Conservation (phyloP, 2,888 invertebrate species). For the Lithophane semibrunnea region DNA sequence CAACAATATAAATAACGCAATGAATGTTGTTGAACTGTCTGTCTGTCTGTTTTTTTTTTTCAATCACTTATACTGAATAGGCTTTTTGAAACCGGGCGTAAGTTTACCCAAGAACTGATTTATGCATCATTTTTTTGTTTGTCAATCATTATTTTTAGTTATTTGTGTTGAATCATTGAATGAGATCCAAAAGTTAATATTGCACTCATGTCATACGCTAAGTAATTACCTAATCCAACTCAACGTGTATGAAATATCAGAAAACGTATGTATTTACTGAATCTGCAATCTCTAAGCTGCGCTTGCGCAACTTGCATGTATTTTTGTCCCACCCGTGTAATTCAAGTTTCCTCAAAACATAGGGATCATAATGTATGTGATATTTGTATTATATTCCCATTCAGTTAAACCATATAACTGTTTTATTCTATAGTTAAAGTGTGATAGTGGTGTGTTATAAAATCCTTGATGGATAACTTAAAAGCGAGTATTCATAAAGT, state of each 20-base stretch:
- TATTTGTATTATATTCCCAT: constrained; percentile 52
- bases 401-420: constrained; percentile 8
- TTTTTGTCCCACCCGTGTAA: constrained; percentile 30
- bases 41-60: too few relatives aligned
- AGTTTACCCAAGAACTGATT: constrained; percentile 50
- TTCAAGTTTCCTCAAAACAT: constrained; percentile 12
- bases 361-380: constrained; percentile 55
- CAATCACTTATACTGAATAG: neutral
- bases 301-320: constrained; percentile 16
- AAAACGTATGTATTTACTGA: neutral
- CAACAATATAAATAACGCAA: too few relatives aligned
- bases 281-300: constrained; percentile 4
- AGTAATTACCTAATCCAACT: neutral
- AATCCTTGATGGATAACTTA: constrained; percentile 36
- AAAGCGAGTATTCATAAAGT: too few relatives aligned
- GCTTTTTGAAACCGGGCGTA: constrained; percentile 6
- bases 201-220: neutral
- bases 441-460: constrained; percentile 21
- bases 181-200: neutral
- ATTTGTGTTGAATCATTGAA: constrained; percentile 11
- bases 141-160: constrained; percentile 38
- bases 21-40: too few relatives aligned
- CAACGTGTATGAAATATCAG: neutral
- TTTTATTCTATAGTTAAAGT: neutral
- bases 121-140: constrained; percentile 13